Conservation (phyloP, 2,797 vertebrate genomes). For the Gymnoscopelus microlampas region DNA sequence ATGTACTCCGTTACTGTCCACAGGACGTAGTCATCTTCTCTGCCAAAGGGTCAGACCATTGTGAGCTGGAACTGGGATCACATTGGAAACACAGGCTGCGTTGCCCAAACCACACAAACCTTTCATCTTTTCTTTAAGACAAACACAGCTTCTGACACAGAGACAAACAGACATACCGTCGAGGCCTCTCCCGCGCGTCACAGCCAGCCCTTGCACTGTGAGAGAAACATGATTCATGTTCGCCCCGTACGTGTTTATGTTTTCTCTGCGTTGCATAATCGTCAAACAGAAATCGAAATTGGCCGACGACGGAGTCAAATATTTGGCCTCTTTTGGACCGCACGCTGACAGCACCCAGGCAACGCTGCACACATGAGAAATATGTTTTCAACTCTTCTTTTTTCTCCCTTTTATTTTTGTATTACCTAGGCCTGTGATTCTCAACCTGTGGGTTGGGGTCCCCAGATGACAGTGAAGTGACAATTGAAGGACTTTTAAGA, state of each 20-base stretch:
- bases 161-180: slow-evolving; percentile 11
- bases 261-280: background rate
- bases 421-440: too few relatives aligned
- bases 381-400: too few relatives aligned
- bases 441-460: too few relatives aligned
- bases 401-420: too few relatives aligned
- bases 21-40: too few relatives aligned
- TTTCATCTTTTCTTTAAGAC: slow-evolving; percentile 33
- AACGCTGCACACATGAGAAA: too few relatives aligned
- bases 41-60: too few relatives aligned
- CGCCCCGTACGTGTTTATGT: background rate
- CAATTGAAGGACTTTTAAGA: too few relatives aligned
- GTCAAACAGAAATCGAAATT: too few relatives aligned
- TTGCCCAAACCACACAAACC: slow-evolving; percentile 10
- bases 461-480: too few relatives aligned
- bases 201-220: background rate
- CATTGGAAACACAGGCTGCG: background rate
- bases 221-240: slow-evolving; percentile 27
- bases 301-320: background rate
- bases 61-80: too few relatives aligned
- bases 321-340: slow-evolving; percentile 3
- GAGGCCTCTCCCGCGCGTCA: background rate
- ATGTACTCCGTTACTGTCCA: too few relatives aligned
- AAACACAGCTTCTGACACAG: slow-evolving; percentile 11
- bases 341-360: slow-evolving; percentile 14